phyloP scores from a whole-genome alignment of 2,888 invertebrate genomes.

The Aphrophora alni region DNA sequence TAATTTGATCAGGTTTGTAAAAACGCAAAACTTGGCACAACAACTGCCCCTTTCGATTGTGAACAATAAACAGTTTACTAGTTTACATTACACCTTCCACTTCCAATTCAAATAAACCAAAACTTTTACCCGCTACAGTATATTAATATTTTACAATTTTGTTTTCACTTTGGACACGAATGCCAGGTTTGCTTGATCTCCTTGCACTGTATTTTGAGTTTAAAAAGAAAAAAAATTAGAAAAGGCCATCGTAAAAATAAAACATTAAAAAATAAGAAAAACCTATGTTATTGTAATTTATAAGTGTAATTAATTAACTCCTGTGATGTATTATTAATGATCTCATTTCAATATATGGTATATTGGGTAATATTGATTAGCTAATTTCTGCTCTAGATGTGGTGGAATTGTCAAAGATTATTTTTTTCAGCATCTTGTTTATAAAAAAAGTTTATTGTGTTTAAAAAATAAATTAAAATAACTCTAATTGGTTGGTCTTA shows the following conservation, averaged over 20 bases:
- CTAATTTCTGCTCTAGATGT: conserved; percentile 4
- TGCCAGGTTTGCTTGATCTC: background rate
- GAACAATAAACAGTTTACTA: too few relatives aligned
- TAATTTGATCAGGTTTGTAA: too few relatives aligned
- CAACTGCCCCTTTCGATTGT: too few relatives aligned
- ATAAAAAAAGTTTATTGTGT: background rate
- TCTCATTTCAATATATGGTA: conserved; percentile 19
- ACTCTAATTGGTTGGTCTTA: background rate
- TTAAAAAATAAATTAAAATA: background rate
- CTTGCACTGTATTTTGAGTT: background rate
- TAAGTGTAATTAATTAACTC: conserved; percentile 33
- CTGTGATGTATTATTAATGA: conserved; percentile 41
- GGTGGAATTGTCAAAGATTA: background rate
- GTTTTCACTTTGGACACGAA: background rate
- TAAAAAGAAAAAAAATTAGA: background rate
- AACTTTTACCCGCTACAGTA: background rate
- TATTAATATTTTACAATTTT: too few relatives aligned
- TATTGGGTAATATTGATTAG: background rate
- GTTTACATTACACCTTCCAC: too few relatives aligned
- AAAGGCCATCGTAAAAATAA: background rate
- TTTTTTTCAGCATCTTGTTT: background rate
- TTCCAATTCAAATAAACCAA: background rate
- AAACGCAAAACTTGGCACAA: too few relatives aligned
- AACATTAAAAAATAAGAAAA: background rate
- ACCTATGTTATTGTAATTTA: conserved; percentile 18